These are phyloP conservation scores for Panthera tigris DNA, from an alignment of 2,113 vertebrate species.

Conservation along the genomic window DNA sequence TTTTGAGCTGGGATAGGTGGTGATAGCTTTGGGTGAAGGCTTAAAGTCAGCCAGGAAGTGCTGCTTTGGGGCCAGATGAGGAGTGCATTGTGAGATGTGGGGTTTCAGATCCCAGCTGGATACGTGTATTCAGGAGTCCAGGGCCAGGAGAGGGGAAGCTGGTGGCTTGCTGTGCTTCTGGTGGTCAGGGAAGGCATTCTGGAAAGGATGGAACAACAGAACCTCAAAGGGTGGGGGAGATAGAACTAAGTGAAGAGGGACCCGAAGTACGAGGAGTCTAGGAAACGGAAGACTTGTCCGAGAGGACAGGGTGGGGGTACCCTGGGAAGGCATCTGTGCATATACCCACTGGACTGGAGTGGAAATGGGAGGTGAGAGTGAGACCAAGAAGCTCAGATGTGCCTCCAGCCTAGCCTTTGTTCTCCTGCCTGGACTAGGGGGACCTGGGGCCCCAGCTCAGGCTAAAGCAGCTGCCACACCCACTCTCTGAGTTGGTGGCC, in stretches of 20 bases:
- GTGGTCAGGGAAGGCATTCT: not conserved
- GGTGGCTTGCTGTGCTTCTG: not conserved
- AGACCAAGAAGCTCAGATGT: not conserved
- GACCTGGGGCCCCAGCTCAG: rapidly evolving
- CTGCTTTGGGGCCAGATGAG: not conserved
- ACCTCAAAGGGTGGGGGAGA: not conserved
- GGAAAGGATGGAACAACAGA: not conserved
- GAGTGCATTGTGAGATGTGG: not conserved
- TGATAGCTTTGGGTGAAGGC: not conserved
- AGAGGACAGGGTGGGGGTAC: not conserved
- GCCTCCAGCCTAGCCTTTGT: not conserved
- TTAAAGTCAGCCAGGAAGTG: not conserved
- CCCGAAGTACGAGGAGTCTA: not conserved
- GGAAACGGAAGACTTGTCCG: not conserved
- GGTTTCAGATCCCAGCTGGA: not conserved
- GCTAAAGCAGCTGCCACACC: not conserved
- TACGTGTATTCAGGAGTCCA: not conserved
- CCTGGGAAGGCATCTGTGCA: not conserved
- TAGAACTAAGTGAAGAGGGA: not conserved
- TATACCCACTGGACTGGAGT: not conserved
- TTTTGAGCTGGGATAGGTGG: not conserved
- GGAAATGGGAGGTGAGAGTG: not conserved
- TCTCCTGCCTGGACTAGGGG: not conserved
- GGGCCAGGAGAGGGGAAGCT: not conserved
- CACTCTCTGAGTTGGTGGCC: not conserved